These are phyloP conservation scores for Grantiella picta DNA, from an alignment of 2,113 vertebrate species.

Conservation along the genomic window DNA sequence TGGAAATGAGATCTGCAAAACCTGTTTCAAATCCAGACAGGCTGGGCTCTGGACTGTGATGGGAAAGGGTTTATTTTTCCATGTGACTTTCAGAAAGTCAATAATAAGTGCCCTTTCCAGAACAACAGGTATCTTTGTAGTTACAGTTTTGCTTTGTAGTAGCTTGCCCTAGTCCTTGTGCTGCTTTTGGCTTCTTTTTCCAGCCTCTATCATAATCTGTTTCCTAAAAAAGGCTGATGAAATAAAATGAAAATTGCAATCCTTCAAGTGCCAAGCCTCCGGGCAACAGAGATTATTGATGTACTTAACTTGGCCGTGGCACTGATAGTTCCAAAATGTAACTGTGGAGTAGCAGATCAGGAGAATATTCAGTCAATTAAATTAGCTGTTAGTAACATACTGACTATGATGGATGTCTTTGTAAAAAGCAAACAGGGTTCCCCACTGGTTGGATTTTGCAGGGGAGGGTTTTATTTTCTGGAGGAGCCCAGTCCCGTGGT, in stretches of 20 bases:
- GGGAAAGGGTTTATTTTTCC: conserved; percentile 8
- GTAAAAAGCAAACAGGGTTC: not conserved
- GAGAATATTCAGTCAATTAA: not conserved
- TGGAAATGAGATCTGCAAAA: not conserved
- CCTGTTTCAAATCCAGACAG: not conserved
- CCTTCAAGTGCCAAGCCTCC: not conserved
- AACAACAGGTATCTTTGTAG: conserved; percentile 21
- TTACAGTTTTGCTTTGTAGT: not conserved
- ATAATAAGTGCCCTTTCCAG: not conserved
- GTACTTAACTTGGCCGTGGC: not conserved
- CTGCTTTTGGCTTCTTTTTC: not conserved
- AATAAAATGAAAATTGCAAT: not conserved
- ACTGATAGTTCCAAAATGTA: not conserved
- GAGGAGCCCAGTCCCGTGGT: not conserved
- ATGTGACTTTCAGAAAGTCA: not conserved
- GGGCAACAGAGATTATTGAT: not conserved
- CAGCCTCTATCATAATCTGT: not conserved
- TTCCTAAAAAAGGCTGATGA: not conserved
- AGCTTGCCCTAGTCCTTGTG: not conserved
- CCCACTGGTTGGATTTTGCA: not conserved
- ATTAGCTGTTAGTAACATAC: not conserved
- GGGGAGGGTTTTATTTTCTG: not conserved
- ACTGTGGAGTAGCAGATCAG: not conserved
- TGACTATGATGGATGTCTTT: not conserved
- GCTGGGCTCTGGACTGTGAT: not conserved